A percentile compares a stretch with the other conserved stretches of the same genome.
Conservation (phyloP, 2,888 invertebrate species). For the Eupithecia centaureata region DNA sequence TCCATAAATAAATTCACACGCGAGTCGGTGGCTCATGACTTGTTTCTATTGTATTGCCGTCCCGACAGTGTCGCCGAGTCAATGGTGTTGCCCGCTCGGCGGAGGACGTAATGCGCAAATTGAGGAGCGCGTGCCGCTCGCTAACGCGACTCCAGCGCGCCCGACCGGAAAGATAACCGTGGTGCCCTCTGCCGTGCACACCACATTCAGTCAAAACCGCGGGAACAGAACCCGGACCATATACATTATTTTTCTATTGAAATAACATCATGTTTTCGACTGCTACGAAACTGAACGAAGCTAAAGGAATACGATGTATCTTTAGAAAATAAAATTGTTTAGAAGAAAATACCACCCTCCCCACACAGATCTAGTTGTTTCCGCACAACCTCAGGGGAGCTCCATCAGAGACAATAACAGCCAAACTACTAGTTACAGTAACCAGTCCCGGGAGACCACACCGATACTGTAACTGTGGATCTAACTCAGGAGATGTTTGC, state of each 20-base stretch:
- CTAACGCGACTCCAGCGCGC: slow-evolving; percentile 21
- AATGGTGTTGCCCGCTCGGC: slow-evolving; percentile 32
- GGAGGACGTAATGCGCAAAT: slow-evolving; percentile 32
- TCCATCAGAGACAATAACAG: slow-evolving; percentile 67
- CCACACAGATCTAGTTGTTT: not conserved
- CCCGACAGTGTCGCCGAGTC: not conserved
- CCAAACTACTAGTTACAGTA: slow-evolving; percentile 59
- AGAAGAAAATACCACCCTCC: not conserved
- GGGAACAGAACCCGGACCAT: not conserved
- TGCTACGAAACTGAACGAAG: not conserved
- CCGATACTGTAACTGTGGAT: slow-evolving; percentile 27
- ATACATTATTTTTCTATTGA: no score
- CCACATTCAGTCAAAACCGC: slow-evolving; percentile 3
- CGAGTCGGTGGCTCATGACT: slow-evolving; percentile 5
- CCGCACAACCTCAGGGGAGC: slow-evolving; percentile 43
- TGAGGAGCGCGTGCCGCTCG: slow-evolving; percentile 24
- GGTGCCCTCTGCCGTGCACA: slow-evolving; percentile 18
- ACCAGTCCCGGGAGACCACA: slow-evolving; percentile 60
- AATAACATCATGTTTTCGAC: no score
- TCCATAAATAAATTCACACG: not conserved
- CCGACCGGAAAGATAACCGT: slow-evolving; percentile 24
- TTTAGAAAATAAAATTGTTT: not conserved
- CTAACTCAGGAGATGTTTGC: slow-evolving; percentile 24
- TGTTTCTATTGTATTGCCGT: not conserved
- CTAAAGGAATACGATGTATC: not conserved